Conservation (phyloP, 2,113 vertebrate species). For the Takifugu bimaculatus region DNA sequence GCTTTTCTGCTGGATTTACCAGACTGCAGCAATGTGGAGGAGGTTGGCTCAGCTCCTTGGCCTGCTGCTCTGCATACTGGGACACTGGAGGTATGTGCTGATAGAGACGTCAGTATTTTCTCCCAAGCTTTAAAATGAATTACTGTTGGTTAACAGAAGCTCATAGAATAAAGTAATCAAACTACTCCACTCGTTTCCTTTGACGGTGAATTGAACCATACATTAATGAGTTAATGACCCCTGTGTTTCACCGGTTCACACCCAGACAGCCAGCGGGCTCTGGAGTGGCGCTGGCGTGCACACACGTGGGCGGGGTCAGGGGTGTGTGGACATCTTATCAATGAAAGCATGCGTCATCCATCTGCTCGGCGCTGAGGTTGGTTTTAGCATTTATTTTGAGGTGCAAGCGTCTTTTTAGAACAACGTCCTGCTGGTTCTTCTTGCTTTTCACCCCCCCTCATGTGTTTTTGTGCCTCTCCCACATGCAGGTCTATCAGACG, state of each 20-base stretch:
- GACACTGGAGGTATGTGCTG: conserved; percentile 77
- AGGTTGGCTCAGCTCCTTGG: conserved; percentile 74
- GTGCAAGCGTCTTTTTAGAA: background rate
- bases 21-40: conserved; percentile 22
- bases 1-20: background rate
- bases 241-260: conserved; percentile 5
- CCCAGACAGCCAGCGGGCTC: conserved; percentile 53
- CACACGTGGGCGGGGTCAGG: conserved; percentile 41
- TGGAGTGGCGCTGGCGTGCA: conserved; percentile 49
- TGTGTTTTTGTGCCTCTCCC: conserved; percentile 4
- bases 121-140: no score
- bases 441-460: conserved; percentile 4
- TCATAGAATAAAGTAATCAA: no score
- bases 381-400: background rate
- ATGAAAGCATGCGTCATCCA: conserved; percentile 23
- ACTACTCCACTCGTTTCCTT: background rate
- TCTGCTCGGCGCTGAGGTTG: conserved; percentile 26
- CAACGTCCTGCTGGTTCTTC: background rate
- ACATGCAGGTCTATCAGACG: conserved; percentile 32
- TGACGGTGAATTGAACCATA: background rate
- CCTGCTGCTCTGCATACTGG: conserved; percentile 74
- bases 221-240: background rate
- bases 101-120: background rate
- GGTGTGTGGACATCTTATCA: conserved; percentile 21
- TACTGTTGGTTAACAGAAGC: no score